Base-by-base conservation (phyloP, 2,797 vertebrate genomes). In the Hyperoplus lanceolatus region DNA sequence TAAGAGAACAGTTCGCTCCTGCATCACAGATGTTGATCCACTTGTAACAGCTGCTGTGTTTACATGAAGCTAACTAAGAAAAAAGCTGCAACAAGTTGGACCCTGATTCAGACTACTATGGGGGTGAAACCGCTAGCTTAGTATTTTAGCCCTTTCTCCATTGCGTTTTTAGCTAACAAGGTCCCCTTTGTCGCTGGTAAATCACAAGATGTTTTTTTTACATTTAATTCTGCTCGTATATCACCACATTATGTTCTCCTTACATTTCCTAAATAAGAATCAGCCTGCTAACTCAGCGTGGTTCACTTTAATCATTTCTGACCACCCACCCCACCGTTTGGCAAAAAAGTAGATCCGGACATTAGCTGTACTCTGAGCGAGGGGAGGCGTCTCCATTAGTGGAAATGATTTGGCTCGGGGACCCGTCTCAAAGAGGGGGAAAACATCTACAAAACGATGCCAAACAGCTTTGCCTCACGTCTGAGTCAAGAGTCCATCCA, bases 381-480 rank as follows among this genome's bases (percentile, higher is more conserved):
- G 29, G 81, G 81, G 82, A 82, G 88, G 55, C 2, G 63, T 82
- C 80, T 88, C 92, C 90, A 92, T 93, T 92, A 91, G 90, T 61
- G 87, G 72, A 83, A 89, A 90, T 82, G 18, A 81, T 90, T 91
- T 91, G 90, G 90, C 88, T 10, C 29, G 3, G 3, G 12, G 58
- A 21, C 71, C 78, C 5, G 55, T 62, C 81, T 84, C 62, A 6
- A 76, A 29, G 3, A 29, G 29, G 72, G 79, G 72, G 74, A 59
- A 73, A 86, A 55, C 84, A 73, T 85, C 68, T 49, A 58, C 75
- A 8, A 48, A 5, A n/a, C n/a, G 1, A 12, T 77, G 83, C 73
- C 87, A 83, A 77, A 74, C 62, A 46, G 55, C 36, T 54, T 42
- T 39, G 15, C 59, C 73, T 84, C 73, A 38, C 13, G 29, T 84